Evolutionary conservation across 1,140 invertebrate genomes (phyloP), one percentile per base, ranked within the genome.

Genomic region (Venturia canescens): DNA sequence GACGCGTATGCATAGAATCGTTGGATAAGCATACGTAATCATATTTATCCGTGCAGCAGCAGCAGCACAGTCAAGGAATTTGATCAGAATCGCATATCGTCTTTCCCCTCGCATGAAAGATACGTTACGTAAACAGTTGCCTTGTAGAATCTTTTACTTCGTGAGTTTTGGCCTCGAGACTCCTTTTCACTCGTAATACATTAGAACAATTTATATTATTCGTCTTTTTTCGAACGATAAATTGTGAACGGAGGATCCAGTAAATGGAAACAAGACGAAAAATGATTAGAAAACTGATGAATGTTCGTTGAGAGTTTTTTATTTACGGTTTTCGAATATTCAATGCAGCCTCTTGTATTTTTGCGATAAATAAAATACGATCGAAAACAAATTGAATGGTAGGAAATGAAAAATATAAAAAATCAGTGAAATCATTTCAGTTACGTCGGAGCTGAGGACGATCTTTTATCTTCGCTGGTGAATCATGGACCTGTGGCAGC

Each of bases 401-500:
- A 66, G 1, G 21, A 66, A 66, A 31, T 29, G 31, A n/a, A n/a
- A n/a, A n/a, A n/a, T 18, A 31, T 69, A 69, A 34, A 69, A 31
- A 69, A 69, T 44, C 0, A 1, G 31, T 16, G 15, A 69, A 69
- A 69, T 7, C 3, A 26, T 80, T 80, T 69, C 83, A 97, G 96
- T 87, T 94, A 95, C 77, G 92, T 95, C 4, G 93, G 92, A 15
- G 86, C 93, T 0, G 97, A 98, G 90, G 92, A 95, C 50, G 88
- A 93, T 74, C 93, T 98, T 29, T 83, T 97, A 53, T 82, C 91
- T 71, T 84, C 93, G 6, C 84, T 98, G 31, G 95, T 94, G 9
- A 92, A 88, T 57, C 94, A 95, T 86, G 97, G 97, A 2, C 97
- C 97, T 1, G 93, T 98, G 0, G 93, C 95, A 0, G 96, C 94